Base-by-base conservation (phyloP, 1,140 invertebrate species). In the Ceratosolen solmsi region DNA sequence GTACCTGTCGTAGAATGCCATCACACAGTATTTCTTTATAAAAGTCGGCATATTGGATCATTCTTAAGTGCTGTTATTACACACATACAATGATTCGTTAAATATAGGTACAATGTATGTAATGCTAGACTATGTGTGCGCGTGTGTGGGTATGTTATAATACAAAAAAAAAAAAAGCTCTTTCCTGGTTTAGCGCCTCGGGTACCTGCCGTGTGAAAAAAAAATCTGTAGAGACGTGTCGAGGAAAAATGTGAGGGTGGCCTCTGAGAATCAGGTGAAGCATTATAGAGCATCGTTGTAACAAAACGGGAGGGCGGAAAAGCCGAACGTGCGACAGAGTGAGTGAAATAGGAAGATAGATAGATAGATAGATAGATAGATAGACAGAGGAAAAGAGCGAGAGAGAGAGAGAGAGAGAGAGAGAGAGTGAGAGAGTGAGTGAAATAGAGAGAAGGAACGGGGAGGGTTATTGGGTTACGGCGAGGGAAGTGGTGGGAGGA, bases 191-290 rank as follows among this genome's bases (percentile, higher is more conserved):
- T 56, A 56, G 49, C 49, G 73, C 73, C 56, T 41, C 49, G 49
- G 15, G 17, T 76, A 63, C 74, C 74, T 76, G 58, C n/a, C 20
- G 51, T 25, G 65, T 70, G 68, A 72, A 63, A 79, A 68, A 78
- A 79, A 79, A 72, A 71, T 70, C 30, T 27, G 36, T 9, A 25
- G 13, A 73, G 22, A 15, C 41, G 22, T 15, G 22, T 73, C 71
- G 27, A 15, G n/a, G 54, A 72, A 72, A 79, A 58, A 72, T 72
- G 51, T 68, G 54, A 72, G 68, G 68, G 78, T 72, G 78, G 68
- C 38, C 58, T 33, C 38, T 20, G n/a, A 49, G 54, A 49, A 72
- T 79, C 78, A 79, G 78, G 68, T 79, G 77, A 27, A 79, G 36
- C 78, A 79, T 79, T 79, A 68, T 79, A 22, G 68, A 8, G 15